Conservation (phyloP, 2,888 invertebrate genomes). For the Caenorhabditis sp. region DNA sequence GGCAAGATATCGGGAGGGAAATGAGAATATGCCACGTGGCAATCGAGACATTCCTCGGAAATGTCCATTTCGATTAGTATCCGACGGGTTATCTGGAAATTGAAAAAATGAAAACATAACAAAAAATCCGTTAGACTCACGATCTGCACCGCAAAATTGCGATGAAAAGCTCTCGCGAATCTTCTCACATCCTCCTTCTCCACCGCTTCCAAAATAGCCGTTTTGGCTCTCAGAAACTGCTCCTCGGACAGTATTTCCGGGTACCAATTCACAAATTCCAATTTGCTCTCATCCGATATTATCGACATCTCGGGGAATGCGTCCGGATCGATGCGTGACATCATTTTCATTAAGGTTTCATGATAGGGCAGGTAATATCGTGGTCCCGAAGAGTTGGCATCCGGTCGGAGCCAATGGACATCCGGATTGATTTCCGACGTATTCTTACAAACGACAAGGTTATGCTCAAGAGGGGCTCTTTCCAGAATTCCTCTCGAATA, state of each 20-base stretch:
- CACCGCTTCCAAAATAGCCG: not conserved
- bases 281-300: too few species aligned
- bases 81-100: conserved; percentile 42
- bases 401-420: conserved; percentile 63
- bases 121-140: not conserved
- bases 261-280: conserved; percentile 32
- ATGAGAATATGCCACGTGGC: conserved; percentile 6
- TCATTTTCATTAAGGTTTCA: conserved; percentile 83
- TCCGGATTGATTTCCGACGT: conserved; percentile 65
- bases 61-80: conserved; percentile 33
- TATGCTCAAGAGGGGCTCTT: conserved; percentile 54
- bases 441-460: conserved; percentile 47
- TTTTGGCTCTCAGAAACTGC: conserved; percentile 4
- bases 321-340: too few species aligned
- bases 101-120: not conserved
- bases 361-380: conserved; percentile 94
- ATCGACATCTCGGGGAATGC: too few species aligned
- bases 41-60: conserved; percentile 38
- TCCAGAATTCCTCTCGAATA: conserved; percentile 59
- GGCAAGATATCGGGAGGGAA: conserved; percentile 37
- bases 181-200: not conserved
- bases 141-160: conserved; percentile 38
- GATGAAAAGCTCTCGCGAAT: conserved; percentile 27
- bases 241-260: conserved; percentile 32
- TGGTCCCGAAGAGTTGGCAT: conserved; percentile 82